These are phyloP conservation scores for Dermochelys coriacea DNA, from an alignment of 2,797 vertebrate genomes.

Conservation along the genomic window DNA sequence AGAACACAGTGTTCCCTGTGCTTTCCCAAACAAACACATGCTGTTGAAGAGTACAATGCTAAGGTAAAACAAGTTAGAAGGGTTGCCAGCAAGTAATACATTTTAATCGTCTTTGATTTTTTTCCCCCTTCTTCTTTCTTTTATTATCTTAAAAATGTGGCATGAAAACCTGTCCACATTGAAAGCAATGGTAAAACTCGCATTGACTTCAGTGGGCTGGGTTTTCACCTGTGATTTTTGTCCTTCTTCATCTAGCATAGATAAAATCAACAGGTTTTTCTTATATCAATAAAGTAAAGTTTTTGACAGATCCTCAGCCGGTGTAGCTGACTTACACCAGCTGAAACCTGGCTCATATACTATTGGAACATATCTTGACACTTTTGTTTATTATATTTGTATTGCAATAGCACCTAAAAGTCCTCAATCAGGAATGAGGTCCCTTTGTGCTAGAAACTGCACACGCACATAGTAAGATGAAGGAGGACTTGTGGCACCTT, in stretches of 20 bases:
- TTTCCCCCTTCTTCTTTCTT: neutral
- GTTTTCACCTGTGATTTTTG: neutral
- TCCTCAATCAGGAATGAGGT: neutral
- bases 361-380: neutral
- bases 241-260: neutral
- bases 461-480: neutral
- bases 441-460: neutral
- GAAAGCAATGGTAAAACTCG: neutral
- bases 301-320: neutral
- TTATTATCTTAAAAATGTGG: neutral
- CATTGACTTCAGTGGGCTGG: neutral
- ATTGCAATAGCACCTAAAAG: neutral
- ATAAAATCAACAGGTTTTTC: neutral
- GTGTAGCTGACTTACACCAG: neutral
- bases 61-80: neutral
- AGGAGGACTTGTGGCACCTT: no score
- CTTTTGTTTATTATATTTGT: neutral
- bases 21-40: neutral
- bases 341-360: neutral
- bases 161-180: neutral
- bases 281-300: neutral
- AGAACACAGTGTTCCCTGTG: accelerated
- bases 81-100: neutral
- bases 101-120: neutral
- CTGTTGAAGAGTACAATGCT: neutral